phyloP scores from a whole-genome alignment of 2,888 invertebrate genomes.

The Spatulosminthurus flaviceps region DNA sequence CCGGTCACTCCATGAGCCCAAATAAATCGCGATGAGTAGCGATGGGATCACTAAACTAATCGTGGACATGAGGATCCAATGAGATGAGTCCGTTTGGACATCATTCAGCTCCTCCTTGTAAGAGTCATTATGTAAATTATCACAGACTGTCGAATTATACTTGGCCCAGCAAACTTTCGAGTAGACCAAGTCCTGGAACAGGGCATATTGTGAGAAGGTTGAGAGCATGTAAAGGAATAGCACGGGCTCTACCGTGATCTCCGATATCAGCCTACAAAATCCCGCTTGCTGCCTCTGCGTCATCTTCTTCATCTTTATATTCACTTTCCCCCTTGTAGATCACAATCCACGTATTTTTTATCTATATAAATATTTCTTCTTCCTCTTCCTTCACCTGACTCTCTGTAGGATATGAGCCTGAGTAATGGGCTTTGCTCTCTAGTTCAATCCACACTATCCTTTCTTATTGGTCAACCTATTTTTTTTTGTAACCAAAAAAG shows the following conservation, averaged over 20 bases:
- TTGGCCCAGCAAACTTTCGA: conserved; percentile 65
- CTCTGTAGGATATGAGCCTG: too few relatives aligned
- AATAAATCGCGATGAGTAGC: conserved; percentile 64
- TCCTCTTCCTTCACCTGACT: too few relatives aligned
- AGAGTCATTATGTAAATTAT: conserved; percentile 60
- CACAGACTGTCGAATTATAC: conserved; percentile 51
- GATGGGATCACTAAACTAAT: conserved; percentile 64
- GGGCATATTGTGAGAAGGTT: conserved; percentile 66
- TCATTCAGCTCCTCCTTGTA: conserved; percentile 59
- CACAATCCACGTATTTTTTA: too few relatives aligned
- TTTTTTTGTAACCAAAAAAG: too few relatives aligned
- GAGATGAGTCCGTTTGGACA: conserved; percentile 64
- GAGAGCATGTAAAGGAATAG: conserved; percentile 67
- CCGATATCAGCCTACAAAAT: conserved; percentile 23
- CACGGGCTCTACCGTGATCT: conserved; percentile 68
- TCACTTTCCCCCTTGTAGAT: too few relatives aligned
- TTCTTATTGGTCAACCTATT: too few relatives aligned
- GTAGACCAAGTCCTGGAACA: conserved; percentile 67
- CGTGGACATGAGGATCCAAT: conserved; percentile 65
- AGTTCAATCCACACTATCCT: too few relatives aligned
- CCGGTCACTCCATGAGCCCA: conserved; percentile 66
- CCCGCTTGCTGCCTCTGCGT: background rate
- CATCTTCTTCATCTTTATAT: conserved; percentile 15
- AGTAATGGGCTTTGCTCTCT: too few relatives aligned
- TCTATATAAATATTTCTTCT: too few relatives aligned